Base-by-base conservation (phyloP, 2,888 invertebrate species). In the Clunio marinus region DNA sequence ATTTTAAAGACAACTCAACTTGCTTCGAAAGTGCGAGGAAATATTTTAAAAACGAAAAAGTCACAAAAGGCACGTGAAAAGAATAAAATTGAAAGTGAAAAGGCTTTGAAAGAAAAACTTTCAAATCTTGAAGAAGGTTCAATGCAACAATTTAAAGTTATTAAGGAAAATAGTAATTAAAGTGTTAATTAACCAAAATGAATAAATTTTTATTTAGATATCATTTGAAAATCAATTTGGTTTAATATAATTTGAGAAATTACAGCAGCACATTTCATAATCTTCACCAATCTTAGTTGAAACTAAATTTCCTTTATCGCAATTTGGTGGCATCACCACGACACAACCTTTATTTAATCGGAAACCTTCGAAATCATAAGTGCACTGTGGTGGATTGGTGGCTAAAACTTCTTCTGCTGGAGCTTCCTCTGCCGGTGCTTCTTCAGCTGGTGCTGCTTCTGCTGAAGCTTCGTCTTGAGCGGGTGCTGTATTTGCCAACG, bases 1-100 rank as follows among this genome's bases (percentile, higher is more conserved):
- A 84, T 85, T 1, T 73, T 85, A 17, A 81, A 79, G 0, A 80
- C 82, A 0, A 80, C 85, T 0, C 82, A 82, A 55, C 78, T 85
- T 51, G 76, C 84, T 0, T 86, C 85, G 71, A 83, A 83, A 17
- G 75, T 85, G n/a, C 77, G 86, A 70, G 84, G 83, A 72, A 84
- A 84, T 73, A 83, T 84, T 71, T 81, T 74, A 72, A 78, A 81
- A 69, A 71, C 82, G 1, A 81, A 81, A 71, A 81, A 79, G 68
- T 70, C 76, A 71, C 75, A 79, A 62, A 74, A 75, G 8, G 77
- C 77, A 70, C 71, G 69, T 15, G 60, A 25, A n/a, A 72, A 17
- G 60, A 70, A 3, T 27, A 25, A 13, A 10, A 27, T 35, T 5
- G 41, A 55, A n/a, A 24, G 27, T 15, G 37, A 63, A 17, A 17